phyloP scores from a whole-genome alignment of 2,888 invertebrate species.

The Mesorhabditis sp. region DNA sequence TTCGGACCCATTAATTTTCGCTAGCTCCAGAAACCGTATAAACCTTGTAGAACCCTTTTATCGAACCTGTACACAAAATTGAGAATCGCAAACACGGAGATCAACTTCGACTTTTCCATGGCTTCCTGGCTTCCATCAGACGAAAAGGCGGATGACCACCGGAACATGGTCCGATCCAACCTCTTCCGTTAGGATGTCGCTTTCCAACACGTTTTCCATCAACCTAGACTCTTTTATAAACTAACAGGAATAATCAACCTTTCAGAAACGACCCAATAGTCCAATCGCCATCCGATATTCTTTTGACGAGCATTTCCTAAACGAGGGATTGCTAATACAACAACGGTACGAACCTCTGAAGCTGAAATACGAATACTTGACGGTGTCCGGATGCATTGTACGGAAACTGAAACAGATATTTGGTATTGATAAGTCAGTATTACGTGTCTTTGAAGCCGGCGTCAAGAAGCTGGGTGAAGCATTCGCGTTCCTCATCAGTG shows the following conservation, averaged over 20 bases:
- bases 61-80: no score
- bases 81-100: no score
- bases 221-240: neutral
- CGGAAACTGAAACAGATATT: conserved; percentile 62
- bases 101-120: no score
- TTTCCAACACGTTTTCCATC: conserved; percentile 65
- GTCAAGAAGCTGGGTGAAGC: conserved; percentile 78
- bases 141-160: conserved; percentile 63
- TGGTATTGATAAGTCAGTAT: neutral
- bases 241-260: conserved; percentile 71
- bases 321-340: conserved; percentile 64
- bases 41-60: no score
- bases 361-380: conserved; percentile 69
- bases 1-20: no score
- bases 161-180: conserved; percentile 96
- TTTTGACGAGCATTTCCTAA: conserved; percentile 80
- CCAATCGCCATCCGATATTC: conserved; percentile 94
- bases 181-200: conserved; percentile 75
- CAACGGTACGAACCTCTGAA: no score
- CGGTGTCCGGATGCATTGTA: conserved; percentile 83
- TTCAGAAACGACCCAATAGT: conserved; percentile 87
- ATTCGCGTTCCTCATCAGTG: conserved; percentile 86
- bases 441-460: conserved; percentile 65
- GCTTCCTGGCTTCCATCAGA: no score
- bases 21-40: no score